A percentile compares a stretch with the other conserved stretches of the same genome.
Conservation (phyloP, 2,888 invertebrate species). For the Scaeva pyrastri region DNA sequence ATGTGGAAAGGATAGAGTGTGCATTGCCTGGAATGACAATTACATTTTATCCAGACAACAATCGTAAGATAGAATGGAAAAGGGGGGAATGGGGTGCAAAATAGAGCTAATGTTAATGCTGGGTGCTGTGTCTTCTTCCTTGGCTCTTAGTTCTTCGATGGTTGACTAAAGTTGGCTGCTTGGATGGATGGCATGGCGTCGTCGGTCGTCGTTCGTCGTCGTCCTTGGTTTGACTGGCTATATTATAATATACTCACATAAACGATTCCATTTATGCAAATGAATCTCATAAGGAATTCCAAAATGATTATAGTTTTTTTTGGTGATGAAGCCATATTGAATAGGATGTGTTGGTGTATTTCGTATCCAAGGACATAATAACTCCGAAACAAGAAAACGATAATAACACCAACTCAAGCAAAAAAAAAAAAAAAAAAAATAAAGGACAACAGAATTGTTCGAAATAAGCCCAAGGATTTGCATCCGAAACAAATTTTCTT, state of each 20-base stretch:
- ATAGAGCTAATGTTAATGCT: no score
- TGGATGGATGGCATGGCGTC: background rate
- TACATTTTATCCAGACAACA: conserved; percentile 27
- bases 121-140: background rate
- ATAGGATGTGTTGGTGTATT: background rate
- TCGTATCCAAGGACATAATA: conserved; percentile 10
- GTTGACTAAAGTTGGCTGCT: no score
- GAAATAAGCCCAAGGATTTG: conserved; percentile 20
- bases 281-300: conserved; percentile 45
- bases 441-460: background rate
- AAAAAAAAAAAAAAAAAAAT: background rate
- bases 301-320: conserved; percentile 28
- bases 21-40: conserved; percentile 26
- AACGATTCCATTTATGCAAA: conserved; percentile 66
- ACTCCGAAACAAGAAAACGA: background rate
- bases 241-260: no score
- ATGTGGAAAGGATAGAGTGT: background rate
- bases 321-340: conserved; percentile 19
- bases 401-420: background rate
- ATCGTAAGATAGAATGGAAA: background rate
- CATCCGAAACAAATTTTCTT: conserved; percentile 3
- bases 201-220: no score
- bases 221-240: conserved; percentile 42
- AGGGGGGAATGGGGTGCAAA: background rate
- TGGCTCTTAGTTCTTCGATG: background rate